These are phyloP conservation scores for Hirudinaria manillensis DNA, from an alignment of 2,888 invertebrate species.

Conservation along the genomic window DNA sequence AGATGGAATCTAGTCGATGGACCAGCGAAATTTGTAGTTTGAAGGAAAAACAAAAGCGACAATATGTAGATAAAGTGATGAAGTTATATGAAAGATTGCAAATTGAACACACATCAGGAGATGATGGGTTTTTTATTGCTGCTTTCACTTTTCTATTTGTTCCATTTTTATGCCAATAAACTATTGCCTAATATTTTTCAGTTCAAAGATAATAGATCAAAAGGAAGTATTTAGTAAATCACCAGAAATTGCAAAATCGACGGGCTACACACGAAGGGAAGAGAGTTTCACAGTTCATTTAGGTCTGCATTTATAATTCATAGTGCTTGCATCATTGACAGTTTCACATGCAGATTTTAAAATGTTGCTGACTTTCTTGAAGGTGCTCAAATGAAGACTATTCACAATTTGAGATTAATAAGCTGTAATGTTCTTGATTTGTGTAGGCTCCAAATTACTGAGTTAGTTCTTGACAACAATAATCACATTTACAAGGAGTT, in stretches of 20 bases:
- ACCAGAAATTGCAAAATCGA: no score
- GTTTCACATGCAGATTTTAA: conserved; percentile 7
- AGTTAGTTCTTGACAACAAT: conserved; percentile 6
- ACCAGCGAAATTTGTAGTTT: conserved; percentile 71
- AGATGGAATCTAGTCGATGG: conserved; percentile 77
- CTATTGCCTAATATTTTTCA: no score
- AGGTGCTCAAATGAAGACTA: conserved; percentile 92
- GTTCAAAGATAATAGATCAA: no score
- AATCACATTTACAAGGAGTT: background rate
- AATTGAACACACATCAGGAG: conserved; percentile 50
- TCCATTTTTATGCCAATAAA: no score
- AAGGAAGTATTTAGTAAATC: no score
- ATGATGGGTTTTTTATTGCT: conserved; percentile 38
- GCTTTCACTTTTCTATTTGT: no score
- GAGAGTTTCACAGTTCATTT: conserved; percentile 96
- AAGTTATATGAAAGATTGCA: conserved; percentile 69
- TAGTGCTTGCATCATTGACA: background rate
- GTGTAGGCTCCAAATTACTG: conserved; percentile 55
- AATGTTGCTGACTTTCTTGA: conserved; percentile 31
- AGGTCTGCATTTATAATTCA: conserved; percentile 56
- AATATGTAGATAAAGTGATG: conserved; percentile 85
- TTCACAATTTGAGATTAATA: conserved; percentile 89
- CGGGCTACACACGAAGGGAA: conserved; percentile 57
- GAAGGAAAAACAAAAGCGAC: conserved; percentile 74
- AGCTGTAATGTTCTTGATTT: conserved; percentile 78